Base-by-base conservation (phyloP, 1,140 invertebrate species). In the Heliconius hewitsoni region DNA sequence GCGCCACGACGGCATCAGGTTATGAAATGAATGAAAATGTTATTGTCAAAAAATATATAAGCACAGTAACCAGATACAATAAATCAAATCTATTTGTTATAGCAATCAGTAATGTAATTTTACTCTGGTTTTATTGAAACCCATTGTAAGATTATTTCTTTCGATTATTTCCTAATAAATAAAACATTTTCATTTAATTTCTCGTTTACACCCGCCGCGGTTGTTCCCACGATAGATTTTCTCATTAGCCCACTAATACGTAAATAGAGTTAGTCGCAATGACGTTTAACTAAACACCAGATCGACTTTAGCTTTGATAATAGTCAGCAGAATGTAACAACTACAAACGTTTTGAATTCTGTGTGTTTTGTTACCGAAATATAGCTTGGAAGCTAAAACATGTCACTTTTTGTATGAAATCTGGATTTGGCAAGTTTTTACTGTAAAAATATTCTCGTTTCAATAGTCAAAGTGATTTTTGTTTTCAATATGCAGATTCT, bases 241-340 rank as follows among this genome's bases (percentile, higher is more conserved):
- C 73, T 74, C 50, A 55, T 74, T 74, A 74, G 13, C 27, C 18
- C 8, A 8, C 23, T 74, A 74, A 74, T 74, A 57, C 30, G 50
- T 74, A 74, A 46, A 74, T 66, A 66, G 27, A 30, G 60, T 18
- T 30, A 9, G 39, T 19, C n/a, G 39, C 55, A 66, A 76, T 76
- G 70, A 76, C n/a, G 57, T 76, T 76, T 60, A 76, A 70, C 74
- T 76, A 66, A 76, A 70, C 74, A 76, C 34, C 34, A 55, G 8
- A 76, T 71, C 34, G 71, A 39, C 71, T 71, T 71, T 37, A 70
- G 70, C 70, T 37, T 71, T 71, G 71, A 71, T 71, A 71, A 71
- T 39, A 39, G 71, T 42, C 30, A 66, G 60, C 60, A 57, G 8
- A 66, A 66, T 66, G 60, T 66, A 27, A 30, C 60, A 27, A 30